A percentile compares a stretch with the other conserved stretches of the same genome.
Conservation (phyloP, 1,140 invertebrate species). For the Ditylenchus dipsaci region DNA sequence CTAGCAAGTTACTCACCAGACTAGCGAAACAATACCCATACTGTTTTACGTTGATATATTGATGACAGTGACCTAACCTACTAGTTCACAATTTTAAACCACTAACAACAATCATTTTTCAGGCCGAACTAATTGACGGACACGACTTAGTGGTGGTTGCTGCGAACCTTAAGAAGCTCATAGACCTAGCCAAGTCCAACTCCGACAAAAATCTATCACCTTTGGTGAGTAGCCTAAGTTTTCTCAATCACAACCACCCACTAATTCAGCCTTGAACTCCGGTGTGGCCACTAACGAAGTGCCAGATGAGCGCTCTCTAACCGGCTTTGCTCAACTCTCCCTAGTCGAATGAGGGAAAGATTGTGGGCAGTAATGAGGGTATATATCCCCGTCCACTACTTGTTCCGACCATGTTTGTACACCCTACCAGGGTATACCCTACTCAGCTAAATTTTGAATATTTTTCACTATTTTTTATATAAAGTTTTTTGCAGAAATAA, state of each 20-base stretch:
- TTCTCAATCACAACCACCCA: too few species aligned
- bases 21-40: too few species aligned
- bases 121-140: constrained; percentile 82
- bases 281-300: constrained; percentile 74
- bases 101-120: too few species aligned
- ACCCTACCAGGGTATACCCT: background rate
- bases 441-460: background rate
- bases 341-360: constrained; percentile 38
- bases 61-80: background rate
- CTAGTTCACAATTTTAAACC: background rate
- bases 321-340: constrained; percentile 93
- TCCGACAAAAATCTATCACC: constrained; percentile 69
- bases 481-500: too few species aligned
- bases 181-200: constrained; percentile 64
- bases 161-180: constrained; percentile 82
- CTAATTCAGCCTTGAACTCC: constrained; percentile 67
- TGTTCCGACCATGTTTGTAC: background rate
- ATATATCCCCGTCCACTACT: background rate
- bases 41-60: too few species aligned
- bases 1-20: too few species aligned
- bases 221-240: constrained; percentile 64
- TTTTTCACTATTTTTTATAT: too few species aligned
- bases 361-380: too few species aligned
- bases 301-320: constrained; percentile 83
- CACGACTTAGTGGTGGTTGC: constrained; percentile 84